These are phyloP conservation scores for Leptopilina drosophilae DNA, from an alignment of 2,888 invertebrate genomes.

Conservation along the genomic window DNA sequence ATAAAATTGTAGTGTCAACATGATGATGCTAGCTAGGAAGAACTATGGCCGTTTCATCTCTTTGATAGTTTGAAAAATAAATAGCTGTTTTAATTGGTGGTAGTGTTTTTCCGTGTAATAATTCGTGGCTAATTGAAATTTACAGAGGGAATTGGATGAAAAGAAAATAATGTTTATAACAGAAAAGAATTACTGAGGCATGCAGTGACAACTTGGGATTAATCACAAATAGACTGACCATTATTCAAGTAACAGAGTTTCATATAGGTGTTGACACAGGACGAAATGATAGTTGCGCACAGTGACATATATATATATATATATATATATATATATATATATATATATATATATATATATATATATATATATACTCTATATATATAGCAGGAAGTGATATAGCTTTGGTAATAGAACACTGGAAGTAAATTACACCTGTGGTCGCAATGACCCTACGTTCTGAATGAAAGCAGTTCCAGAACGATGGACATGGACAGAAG, in stretches of 20 bases:
- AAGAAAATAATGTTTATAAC: background rate
- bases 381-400: conserved; percentile 45
- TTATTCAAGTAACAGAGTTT: conserved; percentile 14
- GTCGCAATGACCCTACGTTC: conserved; percentile 50
- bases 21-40: too few species aligned
- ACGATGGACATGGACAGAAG: conserved; percentile 58
- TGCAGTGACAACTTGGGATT: conserved; percentile 9
- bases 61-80: too few species aligned
- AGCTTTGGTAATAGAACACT: conserved; percentile 55
- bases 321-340: background rate
- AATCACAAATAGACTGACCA: conserved; percentile 3
- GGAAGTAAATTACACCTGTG: conserved; percentile 56
- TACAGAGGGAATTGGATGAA: background rate
- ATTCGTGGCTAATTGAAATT: background rate
- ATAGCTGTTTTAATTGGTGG: too few species aligned
- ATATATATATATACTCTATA: background rate
- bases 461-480: conserved; percentile 63
- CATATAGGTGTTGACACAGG: conserved; percentile 17
- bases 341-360: background rate
- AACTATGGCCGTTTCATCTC: too few species aligned
- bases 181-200: background rate
- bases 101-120: too few species aligned
- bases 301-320: conserved; percentile 7
- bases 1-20: too few species aligned
- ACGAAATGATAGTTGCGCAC: conserved; percentile 9